These are phyloP conservation scores for Podiceps cristatus DNA, from an alignment of 2,113 vertebrate species.

Conservation along the genomic window DNA sequence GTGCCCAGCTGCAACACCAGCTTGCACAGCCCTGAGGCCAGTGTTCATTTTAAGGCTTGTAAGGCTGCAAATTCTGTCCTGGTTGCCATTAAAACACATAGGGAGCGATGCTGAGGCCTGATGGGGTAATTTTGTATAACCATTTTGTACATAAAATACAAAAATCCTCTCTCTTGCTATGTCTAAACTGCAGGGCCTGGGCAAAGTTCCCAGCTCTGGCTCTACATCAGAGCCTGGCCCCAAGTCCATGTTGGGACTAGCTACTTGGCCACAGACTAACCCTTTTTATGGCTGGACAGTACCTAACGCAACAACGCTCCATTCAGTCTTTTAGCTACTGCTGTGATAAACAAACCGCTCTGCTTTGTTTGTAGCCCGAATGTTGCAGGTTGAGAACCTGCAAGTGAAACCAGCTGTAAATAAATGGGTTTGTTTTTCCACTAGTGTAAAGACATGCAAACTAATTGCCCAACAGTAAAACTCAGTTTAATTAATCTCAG, in stretches of 20 bases:
- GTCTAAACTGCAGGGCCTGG: conserved; percentile 17
- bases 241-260: background rate
- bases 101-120: background rate
- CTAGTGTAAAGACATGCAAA: background rate
- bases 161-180: background rate
- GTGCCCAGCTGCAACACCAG: background rate
- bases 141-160: background rate
- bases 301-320: background rate
- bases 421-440: background rate
- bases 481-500: background rate
- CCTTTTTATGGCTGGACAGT: conserved; percentile 2
- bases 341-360: background rate
- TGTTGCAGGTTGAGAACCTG: background rate
- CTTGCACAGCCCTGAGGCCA: rapidly evolving
- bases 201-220: conserved; percentile 53
- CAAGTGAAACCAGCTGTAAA: background rate
- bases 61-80: background rate
- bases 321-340: background rate
- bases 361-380: background rate
- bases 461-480: background rate
- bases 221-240: conserved; percentile 53
- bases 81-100: background rate
- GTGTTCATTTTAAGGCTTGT: background rate
- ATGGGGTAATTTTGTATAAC: background rate
- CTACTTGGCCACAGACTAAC: background rate